Evolutionary conservation across 2,797 vertebrate genomes (phyloP).

Genomic region (Hypotaenidia philippensis): DNA sequence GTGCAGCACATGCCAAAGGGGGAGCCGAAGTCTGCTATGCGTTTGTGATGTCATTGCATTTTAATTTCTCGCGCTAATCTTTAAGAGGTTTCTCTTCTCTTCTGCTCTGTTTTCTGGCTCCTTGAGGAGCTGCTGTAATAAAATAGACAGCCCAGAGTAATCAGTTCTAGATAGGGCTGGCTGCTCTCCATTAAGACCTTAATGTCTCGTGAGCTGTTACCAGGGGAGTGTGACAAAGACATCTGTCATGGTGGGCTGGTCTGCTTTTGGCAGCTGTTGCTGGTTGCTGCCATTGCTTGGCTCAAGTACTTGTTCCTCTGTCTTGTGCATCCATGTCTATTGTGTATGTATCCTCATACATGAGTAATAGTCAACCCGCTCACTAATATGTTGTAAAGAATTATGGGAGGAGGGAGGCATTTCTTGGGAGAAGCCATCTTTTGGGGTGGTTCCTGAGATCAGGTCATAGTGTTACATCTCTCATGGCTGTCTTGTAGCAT

Average conservation of each 20-base stretch:
- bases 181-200: not conserved
- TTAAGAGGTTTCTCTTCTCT: slow-evolving; percentile 20
- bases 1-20: not conserved
- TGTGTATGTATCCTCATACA: not conserved
- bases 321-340: not conserved
- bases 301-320: not conserved
- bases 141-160: not conserved
- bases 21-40: not conserved
- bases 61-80: not conserved
- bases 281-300: not conserved
- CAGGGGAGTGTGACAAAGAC: not conserved
- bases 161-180: not conserved
- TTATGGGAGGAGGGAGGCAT: not conserved
- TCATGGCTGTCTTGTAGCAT: not conserved
- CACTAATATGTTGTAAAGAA: not conserved
- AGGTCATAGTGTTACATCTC: not conserved
- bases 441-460: not conserved
- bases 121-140: not conserved
- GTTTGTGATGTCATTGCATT: not conserved
- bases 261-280: not conserved
- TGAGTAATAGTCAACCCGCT: not conserved
- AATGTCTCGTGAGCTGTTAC: not conserved
- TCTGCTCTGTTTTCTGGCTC: not conserved
- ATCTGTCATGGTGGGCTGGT: not conserved
- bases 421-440: not conserved